These are phyloP conservation scores for Lobophora halterata DNA, from an alignment of 2,888 invertebrate genomes.

Conservation along the genomic window DNA sequence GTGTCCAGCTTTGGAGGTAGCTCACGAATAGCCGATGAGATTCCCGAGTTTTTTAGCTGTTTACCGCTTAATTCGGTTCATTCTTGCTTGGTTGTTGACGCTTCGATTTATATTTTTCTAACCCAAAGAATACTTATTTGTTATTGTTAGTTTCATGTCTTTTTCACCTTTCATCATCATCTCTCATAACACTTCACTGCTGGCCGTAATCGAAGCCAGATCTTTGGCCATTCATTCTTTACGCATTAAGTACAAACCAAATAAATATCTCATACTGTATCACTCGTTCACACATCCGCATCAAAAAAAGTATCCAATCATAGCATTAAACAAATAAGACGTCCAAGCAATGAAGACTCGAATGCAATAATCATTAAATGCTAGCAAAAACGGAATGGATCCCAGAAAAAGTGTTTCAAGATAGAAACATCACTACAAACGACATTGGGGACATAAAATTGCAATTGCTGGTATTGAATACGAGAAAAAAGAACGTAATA, in stretches of 20 bases:
- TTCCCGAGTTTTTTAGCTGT: constrained; percentile 22
- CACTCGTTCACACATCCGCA: constrained; percentile 14
- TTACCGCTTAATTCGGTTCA: constrained; percentile 29
- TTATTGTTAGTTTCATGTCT: no score
- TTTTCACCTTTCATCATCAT: no score
- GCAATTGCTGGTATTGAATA: constrained; percentile 50
- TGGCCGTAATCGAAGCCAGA: no score
- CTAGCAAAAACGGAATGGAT: constrained; percentile 35
- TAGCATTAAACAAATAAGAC: constrained; percentile 26
- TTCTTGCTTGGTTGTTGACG: constrained; percentile 7
- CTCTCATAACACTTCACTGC: no score
- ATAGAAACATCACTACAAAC: constrained; percentile 63
- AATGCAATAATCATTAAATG: constrained; percentile 37
- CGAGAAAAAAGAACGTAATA: constrained; percentile 42
- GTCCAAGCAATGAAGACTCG: constrained; percentile 24
- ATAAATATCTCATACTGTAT: no score
- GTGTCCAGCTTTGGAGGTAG: constrained; percentile 35
- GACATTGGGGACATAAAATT: constrained; percentile 53
- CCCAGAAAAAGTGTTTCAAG: constrained; percentile 37
- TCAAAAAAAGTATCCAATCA: constrained; percentile 25
- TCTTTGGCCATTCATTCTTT: constrained; percentile 1
- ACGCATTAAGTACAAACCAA: no score
- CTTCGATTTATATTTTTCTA: background rate
- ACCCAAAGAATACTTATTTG: no score
- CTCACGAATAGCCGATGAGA: constrained; percentile 23